phyloP scores from a whole-genome alignment of 2,113 vertebrate species.

The Xiphophorus hellerii region DNA sequence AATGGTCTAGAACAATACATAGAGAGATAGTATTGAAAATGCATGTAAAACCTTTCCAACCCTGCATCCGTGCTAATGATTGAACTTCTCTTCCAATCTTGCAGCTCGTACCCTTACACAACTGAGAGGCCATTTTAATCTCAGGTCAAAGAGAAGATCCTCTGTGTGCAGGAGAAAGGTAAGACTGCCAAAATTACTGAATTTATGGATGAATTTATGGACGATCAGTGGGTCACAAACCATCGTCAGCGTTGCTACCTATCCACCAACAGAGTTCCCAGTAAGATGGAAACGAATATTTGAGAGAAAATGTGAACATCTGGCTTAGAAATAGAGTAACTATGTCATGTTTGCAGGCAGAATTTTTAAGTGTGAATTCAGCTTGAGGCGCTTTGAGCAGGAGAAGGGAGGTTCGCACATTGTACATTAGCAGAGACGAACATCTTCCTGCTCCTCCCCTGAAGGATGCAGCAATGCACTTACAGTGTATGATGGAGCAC shows the following conservation, averaged over 20 bases:
- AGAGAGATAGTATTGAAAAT: background rate
- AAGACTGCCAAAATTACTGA: slow-evolving; percentile 44
- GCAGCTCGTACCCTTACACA: slow-evolving; percentile 70
- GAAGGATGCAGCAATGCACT: slow-evolving; percentile 69
- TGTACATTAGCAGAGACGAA: slow-evolving; percentile 57
- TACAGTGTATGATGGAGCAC: slow-evolving; percentile 68
- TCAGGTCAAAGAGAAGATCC: slow-evolving; percentile 67
- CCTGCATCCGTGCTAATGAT: slow-evolving; percentile 65
- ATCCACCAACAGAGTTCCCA: background rate
- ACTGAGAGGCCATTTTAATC: slow-evolving; percentile 65
- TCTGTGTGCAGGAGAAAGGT: slow-evolving; percentile 58
- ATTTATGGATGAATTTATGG: slow-evolving; percentile 20
- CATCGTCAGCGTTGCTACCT: background rate
- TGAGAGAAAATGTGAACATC: slow-evolving; percentile 4
- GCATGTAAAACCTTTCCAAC: slow-evolving; percentile 20
- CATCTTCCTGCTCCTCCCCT: slow-evolving; percentile 40
- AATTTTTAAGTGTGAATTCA: slow-evolving; percentile 51
- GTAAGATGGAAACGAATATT: slow-evolving; percentile 19
- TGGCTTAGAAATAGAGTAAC: slow-evolving; percentile 20
- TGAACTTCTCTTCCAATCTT: slow-evolving; percentile 74
- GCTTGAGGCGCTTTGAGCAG: slow-evolving; percentile 44
- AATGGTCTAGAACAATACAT: too few species aligned
- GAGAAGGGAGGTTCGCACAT: slow-evolving; percentile 21
- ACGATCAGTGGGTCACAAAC: slow-evolving; percentile 49
- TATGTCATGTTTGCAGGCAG: slow-evolving; percentile 55